Evolutionary conservation across 1,140 invertebrate genomes (phyloP).

Genomic region (Zaprionus nigranus): DNA sequence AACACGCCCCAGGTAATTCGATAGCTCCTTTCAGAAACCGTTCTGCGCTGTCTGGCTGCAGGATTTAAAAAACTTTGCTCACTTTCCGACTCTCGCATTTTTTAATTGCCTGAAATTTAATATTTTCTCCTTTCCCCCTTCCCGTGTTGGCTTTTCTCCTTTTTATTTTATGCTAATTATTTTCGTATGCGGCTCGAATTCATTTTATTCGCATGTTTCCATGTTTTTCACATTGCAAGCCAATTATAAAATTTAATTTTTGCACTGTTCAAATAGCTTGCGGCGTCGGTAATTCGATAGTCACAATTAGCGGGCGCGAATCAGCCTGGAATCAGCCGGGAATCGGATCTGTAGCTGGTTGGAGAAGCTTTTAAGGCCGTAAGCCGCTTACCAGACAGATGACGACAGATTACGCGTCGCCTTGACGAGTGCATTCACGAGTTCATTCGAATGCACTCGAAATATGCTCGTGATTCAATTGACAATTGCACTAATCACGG

Average conservation of each 20-base stretch:
- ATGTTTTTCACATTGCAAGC: constrained; percentile 60
- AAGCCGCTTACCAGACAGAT: constrained; percentile 59
- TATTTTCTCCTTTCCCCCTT: constrained; percentile 43
- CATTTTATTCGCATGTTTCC: constrained; percentile 29
- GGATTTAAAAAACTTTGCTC: constrained; percentile 50
- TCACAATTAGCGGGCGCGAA: constrained; percentile 60
- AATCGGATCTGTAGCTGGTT: constrained; percentile 11
- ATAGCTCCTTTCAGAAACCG: constrained; percentile 55
- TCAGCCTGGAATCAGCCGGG: constrained; percentile 19
- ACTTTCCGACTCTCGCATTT: constrained; percentile 62
- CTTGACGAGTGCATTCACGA: constrained; percentile 7
- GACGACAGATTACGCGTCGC: constrained; percentile 11
- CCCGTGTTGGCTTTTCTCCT: constrained; percentile 26
- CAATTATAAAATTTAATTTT: constrained; percentile 80
- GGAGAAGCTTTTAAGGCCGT: constrained; percentile 54
- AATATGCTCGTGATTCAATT: background rate
- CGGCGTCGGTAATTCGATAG: constrained; percentile 74
- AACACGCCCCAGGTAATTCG: constrained; percentile 58
- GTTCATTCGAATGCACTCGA: background rate
- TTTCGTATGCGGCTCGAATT: constrained; percentile 62
- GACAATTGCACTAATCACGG: constrained; percentile 11
- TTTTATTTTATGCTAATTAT: constrained; percentile 78
- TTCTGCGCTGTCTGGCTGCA: constrained; percentile 28
- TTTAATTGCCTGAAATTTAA: constrained; percentile 82
- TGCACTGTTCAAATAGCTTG: constrained; percentile 70